phyloP scores from a whole-genome alignment of 2,797 vertebrate genomes.

The Artibeus lituratus region DNA sequence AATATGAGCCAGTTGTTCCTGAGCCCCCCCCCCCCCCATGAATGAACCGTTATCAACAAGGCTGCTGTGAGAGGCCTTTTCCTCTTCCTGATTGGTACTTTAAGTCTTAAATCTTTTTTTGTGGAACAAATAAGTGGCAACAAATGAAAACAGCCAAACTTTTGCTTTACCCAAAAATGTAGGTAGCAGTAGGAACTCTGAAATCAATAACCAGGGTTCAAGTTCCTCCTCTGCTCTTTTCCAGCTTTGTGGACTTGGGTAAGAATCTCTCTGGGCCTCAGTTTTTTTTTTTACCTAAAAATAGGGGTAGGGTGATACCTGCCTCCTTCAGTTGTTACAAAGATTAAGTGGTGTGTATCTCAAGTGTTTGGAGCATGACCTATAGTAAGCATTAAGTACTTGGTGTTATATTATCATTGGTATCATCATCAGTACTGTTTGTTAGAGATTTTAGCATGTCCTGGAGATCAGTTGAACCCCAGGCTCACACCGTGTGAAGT shows the following conservation, averaged over 20 bases:
- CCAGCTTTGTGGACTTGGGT: neutral
- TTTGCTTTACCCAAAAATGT: slow-evolving; percentile 42
- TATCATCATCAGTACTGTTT: slow-evolving; percentile 63
- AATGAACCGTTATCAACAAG: neutral
- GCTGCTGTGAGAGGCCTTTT: neutral
- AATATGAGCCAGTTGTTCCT: neutral
- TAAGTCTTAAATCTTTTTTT: slow-evolving; percentile 16
- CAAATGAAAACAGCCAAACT: slow-evolving; percentile 30
- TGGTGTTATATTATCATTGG: slow-evolving; percentile 34
- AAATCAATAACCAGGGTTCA: neutral
- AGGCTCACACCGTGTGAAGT: slow-evolving; percentile 52
- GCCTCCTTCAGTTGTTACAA: neutral
- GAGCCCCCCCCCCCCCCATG: neutral
- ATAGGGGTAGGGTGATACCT: neutral
- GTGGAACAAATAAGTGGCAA: neutral
- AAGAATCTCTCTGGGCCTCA: neutral
- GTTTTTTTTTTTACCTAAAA: neutral
- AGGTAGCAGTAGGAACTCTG: neutral
- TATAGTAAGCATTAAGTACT: neutral
- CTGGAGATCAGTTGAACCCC: slow-evolving; percentile 51
- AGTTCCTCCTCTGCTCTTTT: neutral
- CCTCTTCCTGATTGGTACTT: neutral
- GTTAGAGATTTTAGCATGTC: slow-evolving; percentile 50
- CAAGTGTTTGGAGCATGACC: neutral
- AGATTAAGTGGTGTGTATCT: neutral